These are phyloP conservation scores for Anguilla pacifica DNA, from an alignment of 2,797 vertebrate genomes.

Conservation along the genomic window DNA sequence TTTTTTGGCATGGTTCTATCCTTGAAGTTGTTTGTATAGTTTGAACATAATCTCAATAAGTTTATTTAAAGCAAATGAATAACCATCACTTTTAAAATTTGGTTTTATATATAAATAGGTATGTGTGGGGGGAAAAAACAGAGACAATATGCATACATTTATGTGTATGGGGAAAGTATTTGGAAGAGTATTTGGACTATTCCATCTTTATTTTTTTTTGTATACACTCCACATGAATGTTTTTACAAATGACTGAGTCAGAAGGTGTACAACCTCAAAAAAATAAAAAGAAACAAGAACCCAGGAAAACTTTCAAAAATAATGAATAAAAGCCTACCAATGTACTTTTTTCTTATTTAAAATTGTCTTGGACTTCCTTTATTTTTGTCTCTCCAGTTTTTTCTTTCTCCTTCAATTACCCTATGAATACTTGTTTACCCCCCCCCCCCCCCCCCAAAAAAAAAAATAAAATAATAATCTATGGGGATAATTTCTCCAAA, in stretches of 20 bases:
- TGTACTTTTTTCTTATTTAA: constrained; percentile 32
- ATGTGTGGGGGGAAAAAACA: background rate
- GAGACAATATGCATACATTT: constrained; percentile 15
- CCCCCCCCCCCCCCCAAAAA: too few species aligned
- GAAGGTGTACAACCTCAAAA: background rate
- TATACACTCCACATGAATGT: constrained; percentile 28
- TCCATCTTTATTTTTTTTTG: constrained; percentile 30
- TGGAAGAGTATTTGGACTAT: background rate
- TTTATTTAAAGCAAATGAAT: constrained; percentile 17
- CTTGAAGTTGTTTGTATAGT: constrained; percentile 30
- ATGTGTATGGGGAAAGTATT: constrained; percentile 5
- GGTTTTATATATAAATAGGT: constrained; percentile 29
- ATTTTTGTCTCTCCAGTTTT: background rate
- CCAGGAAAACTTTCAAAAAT: constrained; percentile 17
- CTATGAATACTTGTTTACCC: background rate
- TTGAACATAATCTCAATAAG: background rate
- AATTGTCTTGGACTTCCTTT: background rate
- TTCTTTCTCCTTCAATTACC: background rate
- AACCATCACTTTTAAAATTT: constrained; percentile 36
- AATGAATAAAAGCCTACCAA: constrained; percentile 29
- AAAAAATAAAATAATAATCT: too few species aligned
- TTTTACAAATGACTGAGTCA: constrained; percentile 32
- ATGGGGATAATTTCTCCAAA: too few species aligned
- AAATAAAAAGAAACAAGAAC: background rate
- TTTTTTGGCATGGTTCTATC: background rate